A percentile compares a stretch with the other conserved stretches of the same genome.
phyloP scores from a whole-genome alignment of 1,140 invertebrate genomes.

The Drosophila lowei region DNA sequence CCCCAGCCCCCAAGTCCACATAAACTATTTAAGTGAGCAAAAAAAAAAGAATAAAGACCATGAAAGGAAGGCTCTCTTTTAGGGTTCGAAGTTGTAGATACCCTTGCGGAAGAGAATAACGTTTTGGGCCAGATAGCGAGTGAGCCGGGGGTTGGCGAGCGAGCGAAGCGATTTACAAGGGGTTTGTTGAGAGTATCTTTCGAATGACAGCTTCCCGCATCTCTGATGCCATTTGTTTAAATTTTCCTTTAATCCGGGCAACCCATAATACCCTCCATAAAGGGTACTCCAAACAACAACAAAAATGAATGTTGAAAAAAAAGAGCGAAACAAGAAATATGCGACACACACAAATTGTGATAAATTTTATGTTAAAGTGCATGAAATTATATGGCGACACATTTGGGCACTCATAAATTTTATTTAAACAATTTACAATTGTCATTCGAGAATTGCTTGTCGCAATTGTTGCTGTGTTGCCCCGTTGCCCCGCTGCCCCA shows the following conservation, averaged over 20 bases:
- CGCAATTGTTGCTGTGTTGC: slow-evolving; percentile 38
- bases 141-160: too few species aligned
- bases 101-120: too few species aligned
- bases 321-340: slow-evolving; percentile 59
- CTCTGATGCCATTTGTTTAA: too few species aligned
- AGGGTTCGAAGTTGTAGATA: too few species aligned
- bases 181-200: too few species aligned
- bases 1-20: slow-evolving; percentile 40
- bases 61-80: not conserved
- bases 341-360: slow-evolving; percentile 76
- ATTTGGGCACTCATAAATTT: slow-evolving; percentile 80
- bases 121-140: too few species aligned
- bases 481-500: not conserved
- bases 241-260: too few species aligned
- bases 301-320: not conserved
- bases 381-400: slow-evolving; percentile 81
- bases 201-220: too few species aligned
- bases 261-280: not conserved
- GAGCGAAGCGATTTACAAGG: too few species aligned
- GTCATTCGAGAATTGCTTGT: slow-evolving; percentile 74
- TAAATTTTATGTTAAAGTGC: slow-evolving; percentile 81
- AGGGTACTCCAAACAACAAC: not conserved
- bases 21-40: slow-evolving; percentile 67
- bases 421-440: slow-evolving; percentile 82
- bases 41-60: slow-evolving; percentile 14